phyloP scores from a whole-genome alignment of 2,797 vertebrate species.

The Gymnodraco acuticeps region DNA sequence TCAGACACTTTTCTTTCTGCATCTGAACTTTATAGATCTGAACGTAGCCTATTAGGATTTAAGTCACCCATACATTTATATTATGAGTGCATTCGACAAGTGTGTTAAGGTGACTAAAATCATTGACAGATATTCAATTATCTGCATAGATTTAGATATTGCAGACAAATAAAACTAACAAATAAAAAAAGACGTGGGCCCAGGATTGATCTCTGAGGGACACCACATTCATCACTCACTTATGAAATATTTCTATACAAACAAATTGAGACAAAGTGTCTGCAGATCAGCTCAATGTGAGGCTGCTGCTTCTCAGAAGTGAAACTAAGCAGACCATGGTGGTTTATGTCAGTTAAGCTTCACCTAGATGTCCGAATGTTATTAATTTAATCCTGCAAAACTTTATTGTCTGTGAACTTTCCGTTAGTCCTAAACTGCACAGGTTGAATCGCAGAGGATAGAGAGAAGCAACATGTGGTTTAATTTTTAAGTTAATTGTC shows the following conservation, averaged over 20 bases:
- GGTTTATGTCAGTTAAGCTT: not conserved
- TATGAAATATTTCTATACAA: not conserved
- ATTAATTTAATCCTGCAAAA: not conserved
- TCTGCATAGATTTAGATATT: not conserved
- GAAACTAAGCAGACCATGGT: not conserved
- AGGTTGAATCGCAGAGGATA: not conserved
- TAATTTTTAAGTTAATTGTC: conserved; percentile 17
- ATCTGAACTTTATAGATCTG: no score
- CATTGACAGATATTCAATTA: not conserved
- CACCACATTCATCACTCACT: not conserved
- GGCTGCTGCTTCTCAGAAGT: no score
- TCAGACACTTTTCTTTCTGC: no score
- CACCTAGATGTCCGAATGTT: conserved; percentile 9
- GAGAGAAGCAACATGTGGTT: not conserved
- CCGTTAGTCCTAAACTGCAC: not conserved
- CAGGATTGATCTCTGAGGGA: conserved; percentile 9
- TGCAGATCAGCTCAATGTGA: not conserved
- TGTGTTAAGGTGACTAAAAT: not conserved
- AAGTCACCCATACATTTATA: not conserved
- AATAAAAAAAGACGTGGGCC: not conserved
- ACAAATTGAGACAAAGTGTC: not conserved
- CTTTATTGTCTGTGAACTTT: not conserved
- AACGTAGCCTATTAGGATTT: not conserved
- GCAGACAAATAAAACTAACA: not conserved
- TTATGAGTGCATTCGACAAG: not conserved